A percentile compares a stretch with the other conserved stretches of the same genome.
Evolutionary conservation across 2,113 vertebrate genomes (phyloP).

Genomic region (Burhinus oedicnemus): DNA sequence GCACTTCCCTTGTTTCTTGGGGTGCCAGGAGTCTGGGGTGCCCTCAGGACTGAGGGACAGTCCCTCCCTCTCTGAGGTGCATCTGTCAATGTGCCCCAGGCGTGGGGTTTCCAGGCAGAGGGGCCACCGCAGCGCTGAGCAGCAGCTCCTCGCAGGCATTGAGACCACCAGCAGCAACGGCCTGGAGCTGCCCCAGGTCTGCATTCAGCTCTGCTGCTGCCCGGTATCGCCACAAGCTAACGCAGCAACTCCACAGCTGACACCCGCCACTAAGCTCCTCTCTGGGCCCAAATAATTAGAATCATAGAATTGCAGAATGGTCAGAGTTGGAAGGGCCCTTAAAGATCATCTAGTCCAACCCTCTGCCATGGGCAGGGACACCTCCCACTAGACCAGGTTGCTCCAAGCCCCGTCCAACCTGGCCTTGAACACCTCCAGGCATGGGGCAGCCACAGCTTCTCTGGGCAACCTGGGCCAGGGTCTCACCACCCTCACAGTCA

Average conservation of each 20-base stretch:
- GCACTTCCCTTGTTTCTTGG: not conserved
- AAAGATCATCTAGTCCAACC: not conserved
- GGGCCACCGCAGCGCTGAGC: rapidly evolving
- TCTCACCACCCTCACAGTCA: not conserved
- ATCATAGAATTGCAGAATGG: not conserved
- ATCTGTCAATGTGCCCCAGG: not conserved
- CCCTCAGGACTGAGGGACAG: too few relatives aligned
- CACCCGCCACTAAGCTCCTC: not conserved
- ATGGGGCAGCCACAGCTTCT: not conserved
- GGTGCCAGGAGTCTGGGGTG: too few relatives aligned
- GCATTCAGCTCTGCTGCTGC: not conserved
- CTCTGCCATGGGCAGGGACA: not conserved
- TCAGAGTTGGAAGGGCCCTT: not conserved
- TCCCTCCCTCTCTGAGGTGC: too few relatives aligned
- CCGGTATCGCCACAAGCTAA: rapidly evolving
- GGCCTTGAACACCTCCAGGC: not conserved
- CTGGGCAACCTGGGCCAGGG: not conserved
- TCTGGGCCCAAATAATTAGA: not conserved
- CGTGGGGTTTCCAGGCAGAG: not conserved
- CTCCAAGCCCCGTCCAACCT: not conserved
- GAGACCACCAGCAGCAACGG: not conserved
- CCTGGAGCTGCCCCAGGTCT: not conserved
- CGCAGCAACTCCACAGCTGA: rapidly evolving
- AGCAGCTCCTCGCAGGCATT: not conserved
- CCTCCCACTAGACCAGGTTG: not conserved